Percentiles rank a stretch among this genome's conserved stretches.
Conservation (phyloP, 1,140 invertebrate species). For the Drosophila cardini region DNA sequence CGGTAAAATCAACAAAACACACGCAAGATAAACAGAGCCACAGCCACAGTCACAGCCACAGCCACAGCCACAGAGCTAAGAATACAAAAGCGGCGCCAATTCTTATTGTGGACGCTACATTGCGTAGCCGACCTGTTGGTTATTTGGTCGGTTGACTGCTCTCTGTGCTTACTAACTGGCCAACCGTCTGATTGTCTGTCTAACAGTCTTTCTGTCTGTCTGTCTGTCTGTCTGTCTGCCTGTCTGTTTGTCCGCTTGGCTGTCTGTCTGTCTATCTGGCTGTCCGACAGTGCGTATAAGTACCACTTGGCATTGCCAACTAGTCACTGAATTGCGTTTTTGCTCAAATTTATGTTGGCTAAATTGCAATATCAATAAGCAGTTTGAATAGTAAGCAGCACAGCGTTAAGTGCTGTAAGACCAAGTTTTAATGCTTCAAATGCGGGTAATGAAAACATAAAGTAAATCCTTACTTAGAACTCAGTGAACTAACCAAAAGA, state of each 20-base stretch:
- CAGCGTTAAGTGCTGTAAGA: slow-evolving; percentile 18
- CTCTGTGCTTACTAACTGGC: background rate
- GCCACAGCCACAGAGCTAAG: slow-evolving; percentile 20
- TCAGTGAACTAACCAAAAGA: background rate
- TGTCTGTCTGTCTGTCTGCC: slow-evolving; percentile 1
- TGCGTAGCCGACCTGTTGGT: slow-evolving; percentile 49
- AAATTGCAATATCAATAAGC: slow-evolving; percentile 76
- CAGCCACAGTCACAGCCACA: slow-evolving; percentile 31
- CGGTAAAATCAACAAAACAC: slow-evolving; percentile 81
- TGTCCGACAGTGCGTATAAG: slow-evolving; percentile 29
- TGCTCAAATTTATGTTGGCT: slow-evolving; percentile 60
- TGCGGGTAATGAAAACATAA: slow-evolving; percentile 24
- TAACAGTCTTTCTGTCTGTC: background rate
- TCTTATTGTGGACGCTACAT: slow-evolving; percentile 39
- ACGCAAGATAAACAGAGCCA: slow-evolving; percentile 69
- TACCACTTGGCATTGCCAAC: slow-evolving; percentile 22
- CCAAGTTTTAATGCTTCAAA: slow-evolving; percentile 34
- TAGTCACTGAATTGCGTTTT: slow-evolving; percentile 5
- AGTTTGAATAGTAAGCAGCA: slow-evolving; percentile 17
- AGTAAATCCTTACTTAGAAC: background rate
- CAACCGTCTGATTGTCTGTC: background rate
- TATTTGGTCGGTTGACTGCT: slow-evolving; percentile 16
- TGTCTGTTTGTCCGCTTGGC: background rate
- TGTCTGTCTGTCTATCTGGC: background rate
- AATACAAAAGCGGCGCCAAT: slow-evolving; percentile 30